A percentile compares a stretch with the other conserved stretches of the same genome.
Conservation (phyloP, 2,888 invertebrate genomes). For the Thalpophila matura region DNA sequence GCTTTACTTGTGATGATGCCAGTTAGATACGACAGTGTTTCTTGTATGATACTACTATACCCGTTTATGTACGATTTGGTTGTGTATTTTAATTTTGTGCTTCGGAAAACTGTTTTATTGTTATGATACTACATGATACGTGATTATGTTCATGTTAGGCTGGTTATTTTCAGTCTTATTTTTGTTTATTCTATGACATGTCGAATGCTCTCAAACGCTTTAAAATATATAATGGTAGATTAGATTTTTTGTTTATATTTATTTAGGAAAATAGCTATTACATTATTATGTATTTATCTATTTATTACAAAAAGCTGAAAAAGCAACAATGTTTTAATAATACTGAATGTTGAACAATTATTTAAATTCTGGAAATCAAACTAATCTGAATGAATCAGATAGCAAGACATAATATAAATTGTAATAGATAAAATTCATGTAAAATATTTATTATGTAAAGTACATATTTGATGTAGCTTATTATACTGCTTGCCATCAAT, state of each 20-base stretch:
- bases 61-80: slow-evolving; percentile 24
- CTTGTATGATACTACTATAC: slow-evolving; percentile 10
- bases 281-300: slow-evolving; percentile 1
- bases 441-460: slow-evolving; percentile 19
- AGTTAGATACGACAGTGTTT: background rate
- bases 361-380: no score
- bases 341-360: no score
- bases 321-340: background rate
- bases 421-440: slow-evolving; percentile 1
- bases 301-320: background rate
- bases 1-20: slow-evolving; percentile 5
- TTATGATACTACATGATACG: slow-evolving; percentile 41
- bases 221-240: background rate
- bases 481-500: slow-evolving; percentile 21
- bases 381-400: background rate
- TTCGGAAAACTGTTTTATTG: slow-evolving; percentile 12
- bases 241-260: background rate
- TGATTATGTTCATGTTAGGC: slow-evolving; percentile 44
- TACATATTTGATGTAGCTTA: slow-evolving; percentile 36
- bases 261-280: background rate
- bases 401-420: background rate
- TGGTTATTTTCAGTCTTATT: slow-evolving; percentile 29
- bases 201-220: slow-evolving; percentile 32
- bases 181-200: slow-evolving; percentile 39
- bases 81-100: slow-evolving; percentile 32